Conservation (phyloP, 2,797 vertebrate genomes). For the Propithecus perrieri region DNA sequence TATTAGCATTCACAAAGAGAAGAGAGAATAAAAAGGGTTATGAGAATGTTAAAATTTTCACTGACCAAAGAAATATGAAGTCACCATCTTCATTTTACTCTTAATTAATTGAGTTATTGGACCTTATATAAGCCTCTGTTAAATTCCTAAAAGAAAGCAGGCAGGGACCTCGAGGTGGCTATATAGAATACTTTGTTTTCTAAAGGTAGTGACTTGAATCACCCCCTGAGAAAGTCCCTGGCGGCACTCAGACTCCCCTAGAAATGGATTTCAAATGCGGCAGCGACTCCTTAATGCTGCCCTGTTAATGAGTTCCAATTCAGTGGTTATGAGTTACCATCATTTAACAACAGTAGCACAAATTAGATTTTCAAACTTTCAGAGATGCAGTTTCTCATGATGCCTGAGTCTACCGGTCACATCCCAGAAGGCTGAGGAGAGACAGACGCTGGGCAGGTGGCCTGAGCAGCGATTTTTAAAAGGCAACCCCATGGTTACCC, state of each 20-base stretch:
- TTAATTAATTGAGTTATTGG: constrained; percentile 79
- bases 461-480: accelerated
- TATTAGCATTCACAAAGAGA: constrained; percentile 71
- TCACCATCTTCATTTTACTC: constrained; percentile 63
- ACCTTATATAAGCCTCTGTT: constrained; percentile 71
- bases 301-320: constrained; percentile 73
- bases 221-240: constrained; percentile 32
- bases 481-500: background rate
- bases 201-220: constrained; percentile 61
- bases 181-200: constrained; percentile 63
- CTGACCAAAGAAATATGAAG: constrained; percentile 76
- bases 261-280: constrained; percentile 58
- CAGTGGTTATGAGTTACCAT: constrained; percentile 48
- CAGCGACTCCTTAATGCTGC: constrained; percentile 50
- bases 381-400: constrained; percentile 11
- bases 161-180: constrained; percentile 10
- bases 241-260: background rate
- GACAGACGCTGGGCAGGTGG: background rate
- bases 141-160: constrained; percentile 65
- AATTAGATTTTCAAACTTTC: constrained; percentile 68
- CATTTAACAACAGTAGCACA: constrained; percentile 66
- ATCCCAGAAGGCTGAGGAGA: background rate
- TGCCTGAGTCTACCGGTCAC: background rate
- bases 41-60: constrained; percentile 73
- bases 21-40: constrained; percentile 68